A percentile compares a stretch with the other conserved stretches of the same genome.
phyloP scores from a whole-genome alignment of 2,113 vertebrate genomes.

The Elanoides forficatus region DNA sequence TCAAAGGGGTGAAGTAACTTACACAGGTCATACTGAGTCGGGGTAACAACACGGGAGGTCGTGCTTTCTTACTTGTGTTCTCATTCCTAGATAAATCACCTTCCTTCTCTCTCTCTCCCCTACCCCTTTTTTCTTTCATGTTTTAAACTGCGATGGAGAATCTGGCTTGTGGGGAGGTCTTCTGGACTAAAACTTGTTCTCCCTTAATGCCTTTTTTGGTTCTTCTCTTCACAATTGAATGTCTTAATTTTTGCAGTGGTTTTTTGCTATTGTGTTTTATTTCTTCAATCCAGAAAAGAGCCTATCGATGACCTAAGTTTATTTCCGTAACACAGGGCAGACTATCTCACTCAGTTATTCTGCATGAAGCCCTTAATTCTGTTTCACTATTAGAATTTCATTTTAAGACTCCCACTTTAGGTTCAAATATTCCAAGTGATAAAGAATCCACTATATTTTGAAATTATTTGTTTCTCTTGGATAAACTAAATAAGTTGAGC shows the following conservation, averaged over 20 bases:
- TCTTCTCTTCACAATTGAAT: neutral
- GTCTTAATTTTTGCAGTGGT: fast-evolving
- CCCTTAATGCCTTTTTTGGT: neutral
- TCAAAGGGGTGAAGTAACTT: neutral
- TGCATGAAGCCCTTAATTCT: neutral
- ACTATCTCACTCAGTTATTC: neutral
- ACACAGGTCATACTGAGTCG: neutral
- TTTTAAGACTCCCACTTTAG: neutral
- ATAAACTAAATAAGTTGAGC: neutral
- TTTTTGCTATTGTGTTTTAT: neutral
- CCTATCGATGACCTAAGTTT: neutral
- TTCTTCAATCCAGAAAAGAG: neutral
- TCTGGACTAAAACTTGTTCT: neutral
- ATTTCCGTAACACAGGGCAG: neutral
- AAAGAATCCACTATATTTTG: neutral
- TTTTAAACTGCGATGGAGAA: neutral
- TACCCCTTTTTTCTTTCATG: neutral
- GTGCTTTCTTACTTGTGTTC: neutral
- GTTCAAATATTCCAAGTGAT: neutral
- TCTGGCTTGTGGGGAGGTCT: neutral
- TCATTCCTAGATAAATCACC: neutral
- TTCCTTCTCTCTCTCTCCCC: neutral
- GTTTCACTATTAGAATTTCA: fast-evolving
- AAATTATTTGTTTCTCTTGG: neutral
- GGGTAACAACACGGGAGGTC: neutral